These are phyloP conservation scores for Eubasilissa splendida DNA, from an alignment of 2,888 invertebrate species.

Conservation along the genomic window DNA sequence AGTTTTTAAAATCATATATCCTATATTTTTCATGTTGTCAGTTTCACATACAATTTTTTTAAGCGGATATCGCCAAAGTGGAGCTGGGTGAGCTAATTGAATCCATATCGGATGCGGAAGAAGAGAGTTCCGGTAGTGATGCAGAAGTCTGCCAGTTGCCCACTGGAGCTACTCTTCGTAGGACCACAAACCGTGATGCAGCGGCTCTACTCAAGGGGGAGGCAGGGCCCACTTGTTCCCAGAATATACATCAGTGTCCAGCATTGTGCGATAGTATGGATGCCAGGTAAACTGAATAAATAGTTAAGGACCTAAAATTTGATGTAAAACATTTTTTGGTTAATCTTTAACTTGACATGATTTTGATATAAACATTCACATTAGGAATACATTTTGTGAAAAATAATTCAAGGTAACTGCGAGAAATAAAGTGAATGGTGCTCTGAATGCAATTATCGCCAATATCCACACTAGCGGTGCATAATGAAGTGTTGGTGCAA, in stretches of 20 bases:
- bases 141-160: slow-evolving; percentile 65
- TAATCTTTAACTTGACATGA: too few species aligned
- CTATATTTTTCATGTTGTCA: too few species aligned
- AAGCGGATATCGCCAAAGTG: slow-evolving; percentile 67
- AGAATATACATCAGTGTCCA: slow-evolving; percentile 61
- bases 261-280: slow-evolving; percentile 70
- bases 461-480: too few species aligned
- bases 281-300: slow-evolving; percentile 64
- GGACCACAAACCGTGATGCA: slow-evolving; percentile 3
- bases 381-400: too few species aligned
- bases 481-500: too few species aligned
- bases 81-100: slow-evolving; percentile 70
- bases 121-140: slow-evolving; percentile 74
- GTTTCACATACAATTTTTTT: too few species aligned
- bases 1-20: too few species aligned
- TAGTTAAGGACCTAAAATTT: background rate
- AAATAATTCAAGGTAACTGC: too few species aligned
- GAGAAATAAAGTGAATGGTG: too few species aligned
- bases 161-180: slow-evolving; percentile 59
- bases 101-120: slow-evolving; percentile 77
- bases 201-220: slow-evolving; percentile 19
- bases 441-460: too few species aligned
- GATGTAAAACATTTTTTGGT: background rate
- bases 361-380: too few species aligned
- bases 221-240: background rate